These are phyloP conservation scores for Nycteola revayana DNA, from an alignment of 2,888 invertebrate species.

Conservation along the genomic window DNA sequence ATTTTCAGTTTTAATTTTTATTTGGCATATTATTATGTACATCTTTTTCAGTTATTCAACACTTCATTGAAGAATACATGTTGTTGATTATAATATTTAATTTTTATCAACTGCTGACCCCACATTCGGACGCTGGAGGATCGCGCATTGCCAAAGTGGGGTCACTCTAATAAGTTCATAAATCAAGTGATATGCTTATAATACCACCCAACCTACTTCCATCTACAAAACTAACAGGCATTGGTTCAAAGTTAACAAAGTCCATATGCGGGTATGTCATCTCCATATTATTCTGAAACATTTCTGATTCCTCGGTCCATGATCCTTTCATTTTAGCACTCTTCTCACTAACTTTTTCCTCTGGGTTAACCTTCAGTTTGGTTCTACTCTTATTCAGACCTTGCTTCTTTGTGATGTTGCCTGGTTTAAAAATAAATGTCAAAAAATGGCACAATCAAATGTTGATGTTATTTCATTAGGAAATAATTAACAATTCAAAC, in stretches of 20 bases:
- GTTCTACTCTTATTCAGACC: slow-evolving; percentile 53
- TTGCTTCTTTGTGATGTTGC: slow-evolving; percentile 70
- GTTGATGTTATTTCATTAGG: slow-evolving; percentile 14
- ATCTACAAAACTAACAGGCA: slow-evolving; percentile 64
- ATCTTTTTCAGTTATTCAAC: too few relatives aligned
- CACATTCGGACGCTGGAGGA: too few relatives aligned
- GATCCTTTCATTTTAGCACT: slow-evolving; percentile 46
- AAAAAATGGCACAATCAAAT: too few relatives aligned
- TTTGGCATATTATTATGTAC: too few relatives aligned
- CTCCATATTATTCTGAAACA: slow-evolving; percentile 37
- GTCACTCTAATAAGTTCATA: too few relatives aligned
- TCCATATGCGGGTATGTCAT: slow-evolving; percentile 65
- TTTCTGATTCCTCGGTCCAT: slow-evolving; percentile 50
- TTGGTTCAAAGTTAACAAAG: slow-evolving; percentile 63
- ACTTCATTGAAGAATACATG: too few relatives aligned
- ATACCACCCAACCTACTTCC: slow-evolving; percentile 24
- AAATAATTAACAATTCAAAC: neutral
- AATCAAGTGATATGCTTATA: slow-evolving; percentile 37
- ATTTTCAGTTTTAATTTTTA: too few relatives aligned
- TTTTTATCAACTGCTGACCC: too few relatives aligned
- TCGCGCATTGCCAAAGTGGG: too few relatives aligned
- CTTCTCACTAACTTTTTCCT: slow-evolving; percentile 41
- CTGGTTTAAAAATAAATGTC: slow-evolving; percentile 36
- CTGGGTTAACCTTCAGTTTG: slow-evolving; percentile 42
- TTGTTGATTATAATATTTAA: too few relatives aligned